These are phyloP conservation scores for Helleia helle DNA, from an alignment of 2,888 invertebrate genomes.

Conservation along the genomic window DNA sequence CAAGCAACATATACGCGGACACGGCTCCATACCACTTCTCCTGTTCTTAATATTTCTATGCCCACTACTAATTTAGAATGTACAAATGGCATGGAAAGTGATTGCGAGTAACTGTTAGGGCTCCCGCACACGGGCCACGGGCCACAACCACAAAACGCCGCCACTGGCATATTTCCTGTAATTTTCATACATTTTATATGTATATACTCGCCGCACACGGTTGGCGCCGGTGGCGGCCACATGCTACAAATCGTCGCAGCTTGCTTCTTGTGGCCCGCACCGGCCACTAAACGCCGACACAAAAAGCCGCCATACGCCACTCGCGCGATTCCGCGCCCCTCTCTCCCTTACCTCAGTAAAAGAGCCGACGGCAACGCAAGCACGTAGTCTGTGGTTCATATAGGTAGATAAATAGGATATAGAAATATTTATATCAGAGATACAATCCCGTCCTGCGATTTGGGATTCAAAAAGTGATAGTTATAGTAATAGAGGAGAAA, in stretches of 20 bases:
- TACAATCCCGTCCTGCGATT: slow-evolving; percentile 24
- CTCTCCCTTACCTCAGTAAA: slow-evolving; percentile 8
- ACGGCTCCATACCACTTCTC: too few relatives aligned
- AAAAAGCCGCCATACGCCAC: slow-evolving; percentile 16
- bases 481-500: slow-evolving; percentile 23
- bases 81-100: slow-evolving; percentile 1
- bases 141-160: slow-evolving; percentile 24
- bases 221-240: slow-evolving; percentile 21
- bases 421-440: slow-evolving; percentile 23
- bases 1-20: too few relatives aligned
- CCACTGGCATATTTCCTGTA: slow-evolving; percentile 21
- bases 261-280: slow-evolving; percentile 18
- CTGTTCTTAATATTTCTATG: too few relatives aligned
- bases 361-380: slow-evolving; percentile 19
- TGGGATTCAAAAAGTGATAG: slow-evolving; percentile 24
- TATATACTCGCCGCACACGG: slow-evolving; percentile 20
- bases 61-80: background rate
- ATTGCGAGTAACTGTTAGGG: slow-evolving; percentile 12
- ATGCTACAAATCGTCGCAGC: slow-evolving; percentile 17
- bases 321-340: slow-evolving; percentile 15
- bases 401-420: slow-evolving; percentile 16
- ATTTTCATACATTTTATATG: slow-evolving; percentile 14
- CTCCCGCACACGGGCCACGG: slow-evolving; percentile 21
- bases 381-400: slow-evolving; percentile 19
- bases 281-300: slow-evolving; percentile 19